Percentiles rank a stretch among this genome's conserved stretches.
These are phyloP conservation scores for Micronycteris hirsuta DNA, from an alignment of 2,113 vertebrate species.

Conservation along the genomic window DNA sequence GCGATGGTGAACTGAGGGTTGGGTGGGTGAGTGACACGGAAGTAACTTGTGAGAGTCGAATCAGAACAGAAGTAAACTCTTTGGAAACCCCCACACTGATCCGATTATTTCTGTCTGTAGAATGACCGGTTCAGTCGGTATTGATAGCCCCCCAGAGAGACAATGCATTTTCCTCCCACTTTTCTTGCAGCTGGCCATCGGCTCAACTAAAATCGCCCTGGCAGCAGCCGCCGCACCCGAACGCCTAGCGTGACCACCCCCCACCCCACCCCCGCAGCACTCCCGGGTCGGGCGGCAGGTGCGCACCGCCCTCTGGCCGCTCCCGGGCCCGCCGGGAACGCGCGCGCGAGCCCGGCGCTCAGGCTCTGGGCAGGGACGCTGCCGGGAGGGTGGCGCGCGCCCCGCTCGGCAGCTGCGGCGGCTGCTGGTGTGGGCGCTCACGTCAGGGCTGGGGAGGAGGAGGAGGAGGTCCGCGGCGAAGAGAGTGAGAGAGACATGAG, in stretches of 20 bases:
- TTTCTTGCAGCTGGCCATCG: background rate
- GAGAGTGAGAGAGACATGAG: slow-evolving; percentile 60
- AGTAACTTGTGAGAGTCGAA: background rate
- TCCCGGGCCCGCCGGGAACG: slow-evolving; percentile 35
- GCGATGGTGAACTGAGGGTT: too few species aligned
- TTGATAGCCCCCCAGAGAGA: background rate
- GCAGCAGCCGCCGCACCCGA: background rate
- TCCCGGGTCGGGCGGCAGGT: slow-evolving; percentile 55
- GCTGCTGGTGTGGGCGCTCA: slow-evolving; percentile 55
- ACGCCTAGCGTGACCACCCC: background rate
- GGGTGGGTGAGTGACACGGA: background rate
- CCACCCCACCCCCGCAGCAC: background rate
- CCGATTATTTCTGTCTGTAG: background rate
- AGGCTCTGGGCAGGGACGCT: slow-evolving; percentile 39
- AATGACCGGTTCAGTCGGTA: background rate
- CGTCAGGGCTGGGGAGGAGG: slow-evolving; percentile 50
- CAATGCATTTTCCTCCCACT: background rate
- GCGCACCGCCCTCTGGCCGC: slow-evolving; percentile 40
- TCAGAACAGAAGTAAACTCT: slow-evolving; percentile 46
- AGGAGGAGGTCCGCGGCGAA: background rate
- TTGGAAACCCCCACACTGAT: background rate
- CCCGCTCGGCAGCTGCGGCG: slow-evolving; percentile 53
- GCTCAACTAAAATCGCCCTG: background rate
- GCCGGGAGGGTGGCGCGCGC: slow-evolving; percentile 46
- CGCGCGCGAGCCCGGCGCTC: slow-evolving; percentile 66